These are phyloP conservation scores for Clostera curtula DNA, from an alignment of 2,888 invertebrate genomes.

Conservation along the genomic window DNA sequence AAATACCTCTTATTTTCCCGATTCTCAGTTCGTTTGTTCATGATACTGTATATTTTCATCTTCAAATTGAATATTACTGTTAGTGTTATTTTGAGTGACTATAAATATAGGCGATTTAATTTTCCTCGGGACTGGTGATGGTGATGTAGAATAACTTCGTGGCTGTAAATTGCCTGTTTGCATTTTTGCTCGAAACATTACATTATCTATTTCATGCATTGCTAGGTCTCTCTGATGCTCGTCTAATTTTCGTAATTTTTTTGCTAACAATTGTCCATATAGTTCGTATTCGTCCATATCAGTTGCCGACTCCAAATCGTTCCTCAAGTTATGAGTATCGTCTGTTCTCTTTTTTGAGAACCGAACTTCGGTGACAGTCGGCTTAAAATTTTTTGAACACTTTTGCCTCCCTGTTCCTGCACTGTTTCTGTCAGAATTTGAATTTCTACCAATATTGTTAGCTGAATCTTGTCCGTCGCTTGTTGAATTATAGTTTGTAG, in stretches of 20 bases:
- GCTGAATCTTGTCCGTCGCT: conserved; percentile 19
- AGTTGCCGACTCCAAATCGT: conserved; percentile 20
- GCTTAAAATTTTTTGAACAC: conserved; percentile 8
- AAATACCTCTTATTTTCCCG: too few relatives aligned
- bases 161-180: conserved; percentile 26
- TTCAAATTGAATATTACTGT: conserved; percentile 34
- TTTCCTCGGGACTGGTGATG: conserved; percentile 37
- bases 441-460: conserved; percentile 15
- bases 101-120: conserved; percentile 50
- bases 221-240: conserved; percentile 57
- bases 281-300: conserved; percentile 57
- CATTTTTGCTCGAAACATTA: conserved; percentile 60
- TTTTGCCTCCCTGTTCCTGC: too few relatives aligned
- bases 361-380: conserved; percentile 10
- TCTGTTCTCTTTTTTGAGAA: conserved; percentile 31
- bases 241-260: conserved; percentile 55
- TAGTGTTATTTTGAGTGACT: conserved; percentile 32
- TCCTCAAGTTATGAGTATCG: conserved; percentile 27
- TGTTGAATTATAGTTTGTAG: conserved; percentile 21
- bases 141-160: conserved; percentile 34
- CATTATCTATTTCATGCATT: conserved; percentile 65
- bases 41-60: conserved; percentile 44
- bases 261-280: conserved; percentile 55
- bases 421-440: conserved; percentile 16
- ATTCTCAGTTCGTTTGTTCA: conserved; percentile 25